Conservation (phyloP, 2,797 vertebrate genomes). For the Lagocephalus sceleratus region DNA sequence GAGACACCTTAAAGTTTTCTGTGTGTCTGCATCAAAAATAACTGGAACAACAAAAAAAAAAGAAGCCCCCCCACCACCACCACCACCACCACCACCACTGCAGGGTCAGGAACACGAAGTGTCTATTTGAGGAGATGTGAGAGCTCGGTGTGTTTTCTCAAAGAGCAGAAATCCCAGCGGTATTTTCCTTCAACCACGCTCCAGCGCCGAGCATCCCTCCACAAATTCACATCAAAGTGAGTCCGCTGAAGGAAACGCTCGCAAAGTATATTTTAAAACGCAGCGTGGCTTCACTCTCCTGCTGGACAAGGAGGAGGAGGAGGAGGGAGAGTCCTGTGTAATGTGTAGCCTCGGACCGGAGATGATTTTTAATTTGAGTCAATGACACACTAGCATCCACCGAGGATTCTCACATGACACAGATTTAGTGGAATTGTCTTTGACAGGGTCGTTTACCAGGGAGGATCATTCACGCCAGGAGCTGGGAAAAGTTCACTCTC, state of each 20-base stretch:
- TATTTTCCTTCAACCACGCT: conserved; percentile 80
- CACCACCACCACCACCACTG: background rate
- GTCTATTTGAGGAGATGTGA: conserved; percentile 68
- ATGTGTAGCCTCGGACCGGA: background rate
- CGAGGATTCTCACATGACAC: conserved; percentile 16
- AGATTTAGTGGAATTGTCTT: background rate
- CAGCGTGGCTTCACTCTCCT: conserved; percentile 79
- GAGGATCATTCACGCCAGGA: background rate
- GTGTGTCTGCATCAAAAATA: conserved; percentile 2
- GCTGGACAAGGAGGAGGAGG: conserved; percentile 32
- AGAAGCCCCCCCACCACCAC: background rate
- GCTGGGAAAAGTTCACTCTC: conserved; percentile 27
- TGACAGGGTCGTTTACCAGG: conserved; percentile 5
- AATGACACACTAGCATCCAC: background rate
- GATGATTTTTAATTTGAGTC: conserved; percentile 1
- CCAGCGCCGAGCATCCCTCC: conserved; percentile 75
- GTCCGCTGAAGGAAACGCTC: conserved; percentile 56
- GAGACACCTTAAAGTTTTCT: conserved; percentile 1
- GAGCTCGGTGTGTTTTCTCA: conserved; percentile 76
- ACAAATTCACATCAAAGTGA: conserved; percentile 84
- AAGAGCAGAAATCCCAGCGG: conserved; percentile 71
- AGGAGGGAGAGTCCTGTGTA: no score
- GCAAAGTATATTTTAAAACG: conserved; percentile 84
- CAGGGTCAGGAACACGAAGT: conserved; percentile 15
- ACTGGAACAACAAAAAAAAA: background rate